These are phyloP conservation scores for Alexandromys fortis DNA, from an alignment of 2,113 vertebrate genomes.

Conservation along the genomic window DNA sequence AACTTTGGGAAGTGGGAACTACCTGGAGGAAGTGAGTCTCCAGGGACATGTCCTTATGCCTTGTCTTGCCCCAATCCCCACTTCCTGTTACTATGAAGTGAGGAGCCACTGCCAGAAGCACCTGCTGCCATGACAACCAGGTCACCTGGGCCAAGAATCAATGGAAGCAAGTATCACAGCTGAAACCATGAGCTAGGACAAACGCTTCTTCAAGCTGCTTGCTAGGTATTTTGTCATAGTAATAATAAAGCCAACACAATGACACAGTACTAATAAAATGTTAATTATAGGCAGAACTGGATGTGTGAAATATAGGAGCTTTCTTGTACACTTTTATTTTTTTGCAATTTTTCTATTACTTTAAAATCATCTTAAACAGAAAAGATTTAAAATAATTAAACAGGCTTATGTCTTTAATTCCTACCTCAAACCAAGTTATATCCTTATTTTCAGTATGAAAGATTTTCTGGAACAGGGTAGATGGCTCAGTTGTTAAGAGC, in stretches of 20 bases:
- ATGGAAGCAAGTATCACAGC: background rate
- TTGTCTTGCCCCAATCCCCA: background rate
- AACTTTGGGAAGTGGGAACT: background rate
- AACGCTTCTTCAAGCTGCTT: background rate
- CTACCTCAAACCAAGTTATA: background rate
- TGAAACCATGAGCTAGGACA: too few species aligned
- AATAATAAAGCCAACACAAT: background rate
- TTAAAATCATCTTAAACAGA: constrained; percentile 4
- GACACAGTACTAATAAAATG: background rate
- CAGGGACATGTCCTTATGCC: background rate
- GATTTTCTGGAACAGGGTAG: background rate
- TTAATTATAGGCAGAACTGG: background rate
- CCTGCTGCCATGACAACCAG: background rate
- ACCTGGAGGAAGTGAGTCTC: background rate
- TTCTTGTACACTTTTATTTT: background rate
- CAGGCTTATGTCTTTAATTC: background rate
- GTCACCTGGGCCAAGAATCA: background rate
- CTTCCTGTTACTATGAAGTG: background rate
- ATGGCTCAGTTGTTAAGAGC: background rate
- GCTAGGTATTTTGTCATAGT: background rate
- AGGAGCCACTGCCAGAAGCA: background rate
- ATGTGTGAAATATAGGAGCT: background rate
- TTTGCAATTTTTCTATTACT: constrained; percentile 22
- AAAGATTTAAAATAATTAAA: constrained; percentile 1
- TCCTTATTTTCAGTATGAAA: constrained; percentile 32